Evolutionary conservation across 2,888 invertebrate species (phyloP), one percentile per base, ranked within the genome.

Genomic region (Xestoiulus laeticollis): DNA sequence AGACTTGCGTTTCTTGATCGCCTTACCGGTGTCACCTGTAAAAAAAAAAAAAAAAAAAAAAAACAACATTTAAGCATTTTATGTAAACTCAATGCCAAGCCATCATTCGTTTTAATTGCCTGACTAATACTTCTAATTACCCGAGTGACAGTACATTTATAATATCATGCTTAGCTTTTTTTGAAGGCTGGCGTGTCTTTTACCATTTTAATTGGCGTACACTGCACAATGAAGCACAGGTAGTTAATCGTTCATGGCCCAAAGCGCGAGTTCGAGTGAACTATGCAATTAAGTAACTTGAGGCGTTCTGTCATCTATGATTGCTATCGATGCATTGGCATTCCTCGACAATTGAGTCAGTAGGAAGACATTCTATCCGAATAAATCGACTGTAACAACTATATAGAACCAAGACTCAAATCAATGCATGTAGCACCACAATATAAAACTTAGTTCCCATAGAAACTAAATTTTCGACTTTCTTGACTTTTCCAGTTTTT

Each of bases 11-110:
- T 88, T 88, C 84, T 88, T 88, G 10, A 88, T 86, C 44, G 68
- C 88, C 87, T 88, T 88, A 59, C 88, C 88, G 87, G 88, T 83
- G 44, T 88, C 88, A 87, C 87, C 87, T 87, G 10, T n/a, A 78
- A 12, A 85, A 38, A 26, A 85, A 38, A 38, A 43, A 22, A 32
- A 32, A 82, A 82, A 82, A 82, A 82, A 82, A 82, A 82, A 78
- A 22, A 84, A 84, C 43, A 6, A 3, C 14, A 82, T 82, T 38
- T 44, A 85, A 38, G 16, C 38, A 85, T 32, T 44, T 85, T 85
- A 44, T 16, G 3, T 14, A 78, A 78, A 78, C 26, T 30, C 78
- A 30, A 30, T 30, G 78, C 30, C 78, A 78, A 8, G 30, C 6
- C 14, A 78, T 78, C 78, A 30, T 14, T 78, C 26, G 78, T 78